A percentile compares a stretch with the other conserved stretches of the same genome.
Evolutionary conservation across 2,113 vertebrate species (phyloP).

Genomic region (Alexandromys fortis): DNA sequence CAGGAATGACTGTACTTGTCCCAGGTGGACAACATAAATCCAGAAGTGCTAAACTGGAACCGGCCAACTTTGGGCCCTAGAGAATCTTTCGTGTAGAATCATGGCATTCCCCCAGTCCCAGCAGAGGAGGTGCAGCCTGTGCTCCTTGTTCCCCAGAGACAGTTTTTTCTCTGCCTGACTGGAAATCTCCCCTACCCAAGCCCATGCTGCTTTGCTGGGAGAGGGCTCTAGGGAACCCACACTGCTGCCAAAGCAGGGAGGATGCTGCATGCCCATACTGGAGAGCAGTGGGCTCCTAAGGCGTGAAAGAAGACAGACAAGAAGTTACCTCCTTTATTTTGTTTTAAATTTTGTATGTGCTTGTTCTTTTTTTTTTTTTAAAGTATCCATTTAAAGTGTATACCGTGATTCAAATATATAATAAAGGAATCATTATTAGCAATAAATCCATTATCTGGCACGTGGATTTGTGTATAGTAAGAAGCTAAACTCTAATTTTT

Average conservation of each 20-base stretch:
- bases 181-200: slow-evolving; percentile 94
- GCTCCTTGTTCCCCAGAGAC: slow-evolving; percentile 94
- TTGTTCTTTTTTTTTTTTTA: neutral
- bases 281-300: neutral
- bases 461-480: neutral
- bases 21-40: neutral
- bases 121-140: slow-evolving; percentile 94
- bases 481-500: neutral
- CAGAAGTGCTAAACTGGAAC: neutral
- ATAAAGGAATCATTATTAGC: neutral
- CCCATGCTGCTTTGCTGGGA: slow-evolving; percentile 94
- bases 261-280: slow-evolving; percentile 86
- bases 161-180: slow-evolving; percentile 94
- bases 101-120: slow-evolving; percentile 98
- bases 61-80: slow-evolving; percentile 97
- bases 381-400: neutral
- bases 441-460: neutral
- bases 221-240: slow-evolving; percentile 94
- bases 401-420: neutral
- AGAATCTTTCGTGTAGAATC: slow-evolving; percentile 98
- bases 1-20: neutral
- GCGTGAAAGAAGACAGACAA: too few species aligned
- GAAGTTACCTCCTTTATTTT: neutral
- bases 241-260: slow-evolving; percentile 93
- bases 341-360: neutral